Base-by-base conservation (phyloP, 2,888 invertebrate genomes). In the Pyrrhosoma nymphula region DNA sequence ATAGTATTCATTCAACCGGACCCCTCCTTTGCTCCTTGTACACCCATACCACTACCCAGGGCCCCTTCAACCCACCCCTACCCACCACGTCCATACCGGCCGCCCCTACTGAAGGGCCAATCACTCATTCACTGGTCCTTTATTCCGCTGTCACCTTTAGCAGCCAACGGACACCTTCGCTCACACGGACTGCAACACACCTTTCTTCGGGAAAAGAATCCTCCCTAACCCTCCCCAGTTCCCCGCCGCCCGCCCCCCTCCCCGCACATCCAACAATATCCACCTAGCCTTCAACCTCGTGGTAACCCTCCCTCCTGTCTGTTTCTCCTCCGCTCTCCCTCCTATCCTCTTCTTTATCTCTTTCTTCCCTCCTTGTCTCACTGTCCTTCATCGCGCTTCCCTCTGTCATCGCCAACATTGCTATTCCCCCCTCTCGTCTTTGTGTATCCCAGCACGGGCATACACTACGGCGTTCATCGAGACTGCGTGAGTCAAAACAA, bases 111-210 rank as follows among this genome's bases (percentile, higher is more conserved):
- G 39, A 69, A 69, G 69, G 69, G 91, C 63, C 91, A 91, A 91
- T 91, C 91, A 91, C 91, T 91, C 91, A 91, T 91, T 91, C 63
- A 91, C 56, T 35, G 23, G 35, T 35, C 93, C 18, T 93, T 93
- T 69, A 47, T 93, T 6, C 93, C 47, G 26, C 47, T 93, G 93
- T 93, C 93, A 93, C 47, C 91, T 39, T 63, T 63, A 47, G 47
- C 89, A 56, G 55, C 89, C 89, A 82, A 82, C 60, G 60, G 35
- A 56, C 93, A 63, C 69, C 89, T 89, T 35, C 89, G 47, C 56
- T 89, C 55, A 56, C 89, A 69, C 69, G 93, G 69, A 39, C 60
- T 91, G 91, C 93, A 69, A 93, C 69, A 93, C 93, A 93, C 93
- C 93, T 93, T 91, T 60, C 91, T 89, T 55, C 26, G 82, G 35